Base-by-base conservation (phyloP, 2,888 invertebrate genomes). In the Noctua comes region DNA sequence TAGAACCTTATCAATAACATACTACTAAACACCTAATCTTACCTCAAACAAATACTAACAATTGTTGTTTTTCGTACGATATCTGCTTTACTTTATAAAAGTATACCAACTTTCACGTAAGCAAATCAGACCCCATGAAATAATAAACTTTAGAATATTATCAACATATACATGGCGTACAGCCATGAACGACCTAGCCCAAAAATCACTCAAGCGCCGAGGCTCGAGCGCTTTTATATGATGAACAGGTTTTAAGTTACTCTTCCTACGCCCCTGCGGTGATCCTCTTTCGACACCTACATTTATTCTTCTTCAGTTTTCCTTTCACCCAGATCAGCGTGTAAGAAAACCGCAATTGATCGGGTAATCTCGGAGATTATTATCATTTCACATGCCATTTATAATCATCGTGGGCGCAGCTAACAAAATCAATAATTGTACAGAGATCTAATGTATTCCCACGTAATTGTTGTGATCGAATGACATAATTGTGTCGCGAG, bases 401-500 rank as follows among this genome's bases (percentile, higher is more conserved):
- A 68, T 76, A 73, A 78, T 65, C 31, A 69, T 66, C 51, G 75
- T 48, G 36, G 54, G 73, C 76, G 62, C 64, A 77, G 31, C 64
- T 70, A 84, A 83, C 75, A 86, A 77, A 87, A 81, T 82, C 77
- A 76, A 76, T 87, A 87, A 79, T 81, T 76, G 76, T 87, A 43
- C 46, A 77, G 69, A 83, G 89, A 90, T 92, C 90, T 88, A 88
- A 92, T 91, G 87, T 89, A 91, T 93, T 95, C 94, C 92, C 94
- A 95, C 94, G 93, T 93, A 94, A 93, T 93, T 92, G 92, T 93
- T 92, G 92, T 92, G 90, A 89, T 90, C 79, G 88, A 90, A 91
- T 93, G 94, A 94, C 93, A 94, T 93, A 94, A 95, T 93, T 91
- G 90, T 93, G 92, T 91, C 92, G 91, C 90, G 84, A 88, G 87